Base-by-base conservation (phyloP, 1,140 invertebrate genomes). In the Agraylea sexmaculata region DNA sequence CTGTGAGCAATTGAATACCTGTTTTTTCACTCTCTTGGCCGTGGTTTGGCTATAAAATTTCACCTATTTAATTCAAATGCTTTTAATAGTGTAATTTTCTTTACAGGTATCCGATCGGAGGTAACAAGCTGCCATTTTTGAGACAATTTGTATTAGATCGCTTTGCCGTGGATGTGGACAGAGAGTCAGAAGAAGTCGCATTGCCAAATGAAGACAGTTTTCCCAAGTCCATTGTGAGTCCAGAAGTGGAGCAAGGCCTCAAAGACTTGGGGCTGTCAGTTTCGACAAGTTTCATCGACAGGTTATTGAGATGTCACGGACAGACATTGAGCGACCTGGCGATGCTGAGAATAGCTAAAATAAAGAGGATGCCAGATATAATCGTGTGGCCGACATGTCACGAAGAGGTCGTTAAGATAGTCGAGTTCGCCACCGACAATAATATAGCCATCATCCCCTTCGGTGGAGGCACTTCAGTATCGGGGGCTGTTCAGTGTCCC, bases 401-500 rank as follows among this genome's bases (percentile, higher is more conserved):
- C 56, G 71, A 83, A 11, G 77, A 91, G 50, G 87, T 93, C 8
- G 77, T 82, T 22, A 72, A 74, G 55, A 70, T 97, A 51, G 83
- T 98, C 0, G 64, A 77, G 37, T 54, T 86, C 12, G 92, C 91
- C 1, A 68, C 74, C 33, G 66, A 76, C 30, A 65, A 81, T 50
- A 74, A 85, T 50, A 73, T 88, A n/a, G 87, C 83, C 19, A 73
- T 96, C 22, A 89, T 99, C 52, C 93, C 94, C 6, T 96, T 85
- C 64, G 94, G 94, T 2, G 94, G 93, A 11, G 94, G 94, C 4
- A 98, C 94, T 0, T 93, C 87, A 45, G 94, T 98, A 0, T 91
- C 92, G 0, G 84, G 88, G 10, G 87, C 89, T 3, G 67, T 94
- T 0, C 76, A 81, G 42, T 97, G 92, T 64, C 92, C 92, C 0